Conservation (phyloP, 2,797 vertebrate genomes). For the Cyprinella venusta region DNA sequence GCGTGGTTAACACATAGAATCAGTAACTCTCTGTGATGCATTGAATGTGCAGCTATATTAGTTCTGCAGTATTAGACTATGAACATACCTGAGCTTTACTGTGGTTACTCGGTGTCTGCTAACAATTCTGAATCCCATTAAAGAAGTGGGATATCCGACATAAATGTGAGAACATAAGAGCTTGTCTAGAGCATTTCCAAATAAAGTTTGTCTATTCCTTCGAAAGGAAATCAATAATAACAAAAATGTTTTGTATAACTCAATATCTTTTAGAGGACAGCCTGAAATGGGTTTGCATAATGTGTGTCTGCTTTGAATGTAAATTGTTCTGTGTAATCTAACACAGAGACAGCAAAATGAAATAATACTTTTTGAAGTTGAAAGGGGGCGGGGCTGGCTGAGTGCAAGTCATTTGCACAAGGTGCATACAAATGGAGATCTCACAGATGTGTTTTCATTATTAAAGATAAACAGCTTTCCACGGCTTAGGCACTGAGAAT, state of each 20-base stretch:
- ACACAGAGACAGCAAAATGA: constrained; percentile 41
- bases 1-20: neutral
- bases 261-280: constrained; percentile 38
- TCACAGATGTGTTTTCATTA: constrained; percentile 57
- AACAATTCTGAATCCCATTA: constrained; percentile 10
- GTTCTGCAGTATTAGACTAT: neutral
- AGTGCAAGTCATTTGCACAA: constrained; percentile 47
- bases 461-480: constrained; percentile 69
- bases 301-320: constrained; percentile 69
- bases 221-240: constrained; percentile 14
- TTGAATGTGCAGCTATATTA: neutral
- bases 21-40: neutral
- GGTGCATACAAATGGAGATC: constrained; percentile 55
- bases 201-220: constrained; percentile 26
- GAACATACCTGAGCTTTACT: constrained; percentile 10
- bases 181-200: neutral
- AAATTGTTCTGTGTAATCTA: constrained; percentile 55
- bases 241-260: constrained; percentile 19
- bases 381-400: constrained; percentile 46
- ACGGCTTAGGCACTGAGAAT: constrained; percentile 50
- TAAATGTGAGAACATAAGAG: constrained; percentile 10
- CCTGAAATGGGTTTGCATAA: constrained; percentile 61
- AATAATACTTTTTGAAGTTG: constrained; percentile 44
- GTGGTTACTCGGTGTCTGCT: neutral
- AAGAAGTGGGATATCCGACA: neutral